Evolutionary conservation across 2,888 invertebrate species (phyloP).

Genomic region (Lottia scabra): DNA sequence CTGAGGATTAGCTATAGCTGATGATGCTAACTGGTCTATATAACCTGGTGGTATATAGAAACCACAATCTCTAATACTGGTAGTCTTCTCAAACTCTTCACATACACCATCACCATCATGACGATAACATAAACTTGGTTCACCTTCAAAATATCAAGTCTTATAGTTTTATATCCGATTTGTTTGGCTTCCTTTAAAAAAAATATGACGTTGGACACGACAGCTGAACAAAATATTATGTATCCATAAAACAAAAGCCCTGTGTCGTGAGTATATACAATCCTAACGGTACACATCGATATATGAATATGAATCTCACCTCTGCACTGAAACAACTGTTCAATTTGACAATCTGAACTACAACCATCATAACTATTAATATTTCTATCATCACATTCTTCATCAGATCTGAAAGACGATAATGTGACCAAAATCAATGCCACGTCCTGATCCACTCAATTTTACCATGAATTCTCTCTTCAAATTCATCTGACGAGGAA

Average conservation of each 20-base stretch:
- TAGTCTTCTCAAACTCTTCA: conserved; percentile 47
- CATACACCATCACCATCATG: conserved; percentile 57
- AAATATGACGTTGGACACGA: too few species aligned
- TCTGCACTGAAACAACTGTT: conserved; percentile 52
- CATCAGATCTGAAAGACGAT: background rate
- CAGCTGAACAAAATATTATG: too few species aligned
- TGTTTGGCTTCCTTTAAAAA: too few species aligned
- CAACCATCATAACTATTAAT: conserved; percentile 58
- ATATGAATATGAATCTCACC: conserved; percentile 34
- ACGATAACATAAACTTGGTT: conserved; percentile 56
- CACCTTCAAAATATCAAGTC: conserved; percentile 31
- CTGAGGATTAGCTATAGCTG: conserved; percentile 46
- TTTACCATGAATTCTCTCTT: background rate
- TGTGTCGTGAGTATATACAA: too few species aligned
- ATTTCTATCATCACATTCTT: conserved; percentile 59
- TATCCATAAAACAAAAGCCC: too few species aligned
- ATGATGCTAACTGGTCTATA: conserved; percentile 57
- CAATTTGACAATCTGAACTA: conserved; percentile 46
- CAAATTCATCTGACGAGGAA: too few species aligned
- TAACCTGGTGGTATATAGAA: conserved; percentile 54
- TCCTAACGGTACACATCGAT: too few species aligned
- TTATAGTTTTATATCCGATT: too few species aligned
- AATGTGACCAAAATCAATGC: background rate
- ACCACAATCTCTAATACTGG: conserved; percentile 52
- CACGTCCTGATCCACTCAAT: background rate